These are phyloP conservation scores for Hemiscyllium ocellatum DNA, from an alignment of 2,113 vertebrate species.

Conservation along the genomic window DNA sequence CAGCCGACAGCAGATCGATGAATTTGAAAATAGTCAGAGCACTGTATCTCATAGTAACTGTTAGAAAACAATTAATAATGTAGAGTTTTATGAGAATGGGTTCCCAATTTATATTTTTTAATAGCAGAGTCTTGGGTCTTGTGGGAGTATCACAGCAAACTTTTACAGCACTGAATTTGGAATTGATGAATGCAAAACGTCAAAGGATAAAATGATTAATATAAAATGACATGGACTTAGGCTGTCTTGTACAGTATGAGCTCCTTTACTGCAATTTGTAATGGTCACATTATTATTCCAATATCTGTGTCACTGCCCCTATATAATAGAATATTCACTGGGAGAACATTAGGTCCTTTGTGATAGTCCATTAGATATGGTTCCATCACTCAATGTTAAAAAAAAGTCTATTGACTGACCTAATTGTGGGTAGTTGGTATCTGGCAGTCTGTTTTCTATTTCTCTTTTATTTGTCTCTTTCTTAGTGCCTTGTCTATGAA, in stretches of 20 bases:
- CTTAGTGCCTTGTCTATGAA: neutral
- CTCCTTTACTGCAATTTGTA: neutral
- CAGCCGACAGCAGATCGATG: neutral
- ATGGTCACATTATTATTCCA: neutral
- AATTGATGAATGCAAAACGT: neutral
- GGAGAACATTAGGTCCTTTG: conserved; percentile 3
- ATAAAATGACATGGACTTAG: neutral
- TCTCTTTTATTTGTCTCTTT: neutral
- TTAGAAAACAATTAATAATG: conserved; percentile 6
- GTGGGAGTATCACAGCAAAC: neutral
- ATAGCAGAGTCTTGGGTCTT: neutral
- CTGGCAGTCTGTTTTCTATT: neutral
- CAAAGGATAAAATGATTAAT: conserved; percentile 6
- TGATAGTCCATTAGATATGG: neutral
- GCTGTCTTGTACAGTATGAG: neutral
- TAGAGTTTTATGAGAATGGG: neutral
- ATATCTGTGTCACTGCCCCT: conserved; percentile 14
- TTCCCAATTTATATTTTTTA: neutral
- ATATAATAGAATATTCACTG: neutral
- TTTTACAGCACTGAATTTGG: neutral
- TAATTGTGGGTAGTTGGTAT: neutral
- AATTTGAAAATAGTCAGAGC: neutral
- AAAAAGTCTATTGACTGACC: neutral
- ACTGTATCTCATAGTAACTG: neutral
- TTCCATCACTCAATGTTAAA: neutral